A percentile compares a stretch with the other conserved stretches of the same genome.
Conservation (phyloP, 2,888 invertebrate genomes). For the Conops quadrifasciatus region DNA sequence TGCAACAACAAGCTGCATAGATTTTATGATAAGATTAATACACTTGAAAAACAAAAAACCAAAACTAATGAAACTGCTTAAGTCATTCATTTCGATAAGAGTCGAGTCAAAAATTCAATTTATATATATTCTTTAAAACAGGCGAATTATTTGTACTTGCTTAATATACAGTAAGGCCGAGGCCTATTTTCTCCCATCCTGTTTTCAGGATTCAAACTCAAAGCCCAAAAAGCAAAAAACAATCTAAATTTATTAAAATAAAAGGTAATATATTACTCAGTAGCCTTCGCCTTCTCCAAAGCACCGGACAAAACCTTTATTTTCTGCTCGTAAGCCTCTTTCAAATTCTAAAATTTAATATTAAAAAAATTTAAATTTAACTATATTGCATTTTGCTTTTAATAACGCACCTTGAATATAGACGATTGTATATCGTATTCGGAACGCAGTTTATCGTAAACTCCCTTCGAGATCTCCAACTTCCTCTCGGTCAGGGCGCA, state of each 20-base stretch:
- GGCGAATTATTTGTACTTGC: too few species aligned
- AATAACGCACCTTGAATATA: slow-evolving; percentile 72
- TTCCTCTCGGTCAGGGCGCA: slow-evolving; percentile 75
- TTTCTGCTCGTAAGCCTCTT: slow-evolving; percentile 74
- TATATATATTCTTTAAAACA: too few species aligned
- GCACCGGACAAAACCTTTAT: slow-evolving; percentile 62
- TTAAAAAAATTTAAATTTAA: neutral
- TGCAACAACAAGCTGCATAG: slow-evolving; percentile 51
- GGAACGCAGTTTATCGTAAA: slow-evolving; percentile 78
- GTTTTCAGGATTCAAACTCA: too few species aligned
- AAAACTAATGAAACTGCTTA: slow-evolving; percentile 16
- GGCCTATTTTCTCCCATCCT: too few species aligned
- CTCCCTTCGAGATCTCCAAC: slow-evolving; percentile 74
- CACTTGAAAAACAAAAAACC: slow-evolving; percentile 37
- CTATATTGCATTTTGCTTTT: neutral
- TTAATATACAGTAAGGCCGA: too few species aligned
- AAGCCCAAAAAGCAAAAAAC: too few species aligned
- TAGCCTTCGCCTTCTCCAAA: slow-evolving; percentile 53
- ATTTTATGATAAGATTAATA: too few species aligned
- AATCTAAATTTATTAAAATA: too few species aligned
- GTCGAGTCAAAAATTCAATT: too few species aligned
- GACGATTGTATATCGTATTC: slow-evolving; percentile 82
- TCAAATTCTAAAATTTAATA: slow-evolving; percentile 68
- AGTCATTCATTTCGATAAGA: too few species aligned
- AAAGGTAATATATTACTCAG: slow-evolving; percentile 42